phyloP scores from a whole-genome alignment of 2,888 invertebrate species.

The Callinectes sapidus region DNA sequence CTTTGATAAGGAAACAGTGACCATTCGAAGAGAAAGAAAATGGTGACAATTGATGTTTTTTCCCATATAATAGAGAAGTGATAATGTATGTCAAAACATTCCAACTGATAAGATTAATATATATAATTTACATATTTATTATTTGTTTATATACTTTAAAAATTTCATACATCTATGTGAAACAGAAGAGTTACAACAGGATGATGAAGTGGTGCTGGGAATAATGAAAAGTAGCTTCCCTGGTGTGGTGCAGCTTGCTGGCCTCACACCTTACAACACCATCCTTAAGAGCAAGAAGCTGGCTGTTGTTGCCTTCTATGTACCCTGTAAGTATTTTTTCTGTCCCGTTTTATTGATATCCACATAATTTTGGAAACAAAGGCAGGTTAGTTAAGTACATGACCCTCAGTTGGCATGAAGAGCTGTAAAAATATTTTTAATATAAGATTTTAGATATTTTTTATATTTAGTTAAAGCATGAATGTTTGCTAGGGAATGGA shows the following conservation, averaged over 20 bases:
- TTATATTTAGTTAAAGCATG: too few relatives aligned
- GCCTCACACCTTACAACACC: conserved; percentile 16
- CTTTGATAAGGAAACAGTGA: too few relatives aligned
- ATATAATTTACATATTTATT: neutral
- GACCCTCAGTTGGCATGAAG: too few relatives aligned
- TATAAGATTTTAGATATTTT: too few relatives aligned
- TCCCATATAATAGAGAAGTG: too few relatives aligned
- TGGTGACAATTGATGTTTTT: too few relatives aligned
- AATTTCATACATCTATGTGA: neutral
- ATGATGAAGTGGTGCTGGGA: conserved; percentile 60
- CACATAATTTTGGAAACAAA: neutral
- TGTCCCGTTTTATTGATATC: neutral
- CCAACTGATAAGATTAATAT: neutral
- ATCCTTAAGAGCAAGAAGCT: conserved; percentile 14
- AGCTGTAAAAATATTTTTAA: neutral
- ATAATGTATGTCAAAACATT: too few relatives aligned
- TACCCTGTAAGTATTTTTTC: conserved; percentile 33
- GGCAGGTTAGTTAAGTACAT: neutral
- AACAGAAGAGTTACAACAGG: conserved; percentile 63
- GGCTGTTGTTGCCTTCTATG: conserved; percentile 44
- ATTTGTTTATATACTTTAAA: neutral
- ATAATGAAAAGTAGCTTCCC: conserved; percentile 49
- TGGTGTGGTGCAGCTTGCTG: conserved; percentile 13
- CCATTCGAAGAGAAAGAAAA: too few relatives aligned
- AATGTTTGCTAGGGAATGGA: too few relatives aligned